Base-by-base conservation (phyloP, 2,888 invertebrate genomes). In the Drosophila infuscata region DNA sequence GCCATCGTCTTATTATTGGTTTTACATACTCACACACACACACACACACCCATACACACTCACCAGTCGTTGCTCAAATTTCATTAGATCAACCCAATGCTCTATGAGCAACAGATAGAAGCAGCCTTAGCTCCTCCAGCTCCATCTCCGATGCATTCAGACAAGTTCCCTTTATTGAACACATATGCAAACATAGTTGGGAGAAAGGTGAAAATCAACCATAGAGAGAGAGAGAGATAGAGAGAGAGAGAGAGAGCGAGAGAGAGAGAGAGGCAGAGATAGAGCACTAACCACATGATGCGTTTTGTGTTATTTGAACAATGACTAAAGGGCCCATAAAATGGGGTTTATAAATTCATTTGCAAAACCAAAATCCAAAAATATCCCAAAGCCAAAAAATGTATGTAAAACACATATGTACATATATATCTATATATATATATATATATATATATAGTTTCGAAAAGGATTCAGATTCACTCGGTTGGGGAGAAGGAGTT, bases 321-420 rank as follows among this genome's bases (percentile, higher is more conserved):
- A 87, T 81, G 85, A 81, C 89, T 87, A 74, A 87, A 89, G 89
- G 87, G 89, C 89, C 85, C 76, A 89, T 77, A 75, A 89, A 87
- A 87, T 87, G 81, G 82, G 85, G 89, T 73, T 81, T 89, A 84
- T 83, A 87, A 89, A 87, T 82, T 85, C 87, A 87, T 87, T 89
- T 87, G 85, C 89, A 71, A 87, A 87, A 87, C 89, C 81, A 79
- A 87, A 89, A 87, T 88, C 83, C 86, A 78, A 88, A 89, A 88
- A 89, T 89, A 89, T 70, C 85, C 87, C 76, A 87, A 89, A 84
- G 84, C 89, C 81, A 86, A 87, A 87, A 71, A 87, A 70, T 62
- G 65, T 62, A 38, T 51, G 35, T 58, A 11, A 8, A 15, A 46
- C 12, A 49, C 30, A 38, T 32, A 51, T 30, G 25, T 35, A 46